Evolutionary conservation across 2,113 vertebrate species (phyloP).

Genomic region (Phyllostomus hastatus): DNA sequence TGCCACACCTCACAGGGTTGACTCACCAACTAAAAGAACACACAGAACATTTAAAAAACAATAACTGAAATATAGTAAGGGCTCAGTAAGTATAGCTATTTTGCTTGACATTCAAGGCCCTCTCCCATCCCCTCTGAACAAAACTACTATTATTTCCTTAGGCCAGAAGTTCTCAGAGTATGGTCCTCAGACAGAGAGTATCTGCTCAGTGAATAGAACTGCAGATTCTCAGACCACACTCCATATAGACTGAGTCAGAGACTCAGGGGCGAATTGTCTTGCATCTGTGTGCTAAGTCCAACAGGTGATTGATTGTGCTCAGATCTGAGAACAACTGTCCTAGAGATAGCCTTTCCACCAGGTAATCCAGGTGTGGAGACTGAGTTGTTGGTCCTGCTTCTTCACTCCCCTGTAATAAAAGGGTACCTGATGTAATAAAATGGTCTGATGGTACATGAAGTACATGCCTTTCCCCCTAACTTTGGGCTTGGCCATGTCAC

Average conservation of each 20-base stretch:
- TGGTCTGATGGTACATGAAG: too few relatives aligned
- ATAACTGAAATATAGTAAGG: not conserved
- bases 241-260: not conserved
- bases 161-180: not conserved
- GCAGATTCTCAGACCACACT: not conserved
- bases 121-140: not conserved
- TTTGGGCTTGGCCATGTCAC: not conserved
- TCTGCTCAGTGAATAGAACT: not conserved
- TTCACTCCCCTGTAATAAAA: not conserved
- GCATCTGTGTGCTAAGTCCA: not conserved
- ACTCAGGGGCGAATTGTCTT: rapidly evolving
- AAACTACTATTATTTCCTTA: not conserved
- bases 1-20: too few relatives aligned
- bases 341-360: rapidly evolving
- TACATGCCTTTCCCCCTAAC: not conserved
- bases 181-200: not conserved
- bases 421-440: not conserved
- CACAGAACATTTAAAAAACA: not conserved
- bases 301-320: not conserved
- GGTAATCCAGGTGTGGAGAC: not conserved
- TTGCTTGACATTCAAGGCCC: not conserved
- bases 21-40: rapidly evolving
- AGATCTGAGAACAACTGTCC: not conserved
- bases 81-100: not conserved
- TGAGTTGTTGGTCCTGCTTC: not conserved